Evolutionary conservation across 2,888 invertebrate genomes (phyloP).

Genomic region (Caradrina clavipalpis): DNA sequence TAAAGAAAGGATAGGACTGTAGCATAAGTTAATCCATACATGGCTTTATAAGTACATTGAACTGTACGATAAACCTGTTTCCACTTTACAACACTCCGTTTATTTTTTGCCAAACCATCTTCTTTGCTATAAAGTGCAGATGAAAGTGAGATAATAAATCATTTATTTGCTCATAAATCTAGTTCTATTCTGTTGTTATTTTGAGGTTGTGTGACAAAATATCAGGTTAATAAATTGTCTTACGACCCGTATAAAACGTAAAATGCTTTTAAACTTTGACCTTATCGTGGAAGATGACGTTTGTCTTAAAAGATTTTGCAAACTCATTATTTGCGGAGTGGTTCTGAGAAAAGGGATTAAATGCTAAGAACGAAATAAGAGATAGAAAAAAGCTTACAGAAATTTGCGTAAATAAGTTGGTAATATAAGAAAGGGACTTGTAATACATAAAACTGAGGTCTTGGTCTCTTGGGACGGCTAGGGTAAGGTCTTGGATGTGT

Average conservation of each 20-base stretch:
- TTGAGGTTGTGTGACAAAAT: constrained; percentile 14
- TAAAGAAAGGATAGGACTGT: constrained; percentile 40
- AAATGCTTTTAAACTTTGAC: constrained; percentile 38
- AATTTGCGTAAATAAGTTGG: constrained; percentile 17
- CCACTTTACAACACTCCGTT: constrained; percentile 12
- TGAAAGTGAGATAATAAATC: constrained; percentile 25
- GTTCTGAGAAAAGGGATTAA: constrained; percentile 25
- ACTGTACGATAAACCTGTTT: constrained; percentile 56
- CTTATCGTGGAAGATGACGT: constrained; percentile 32
- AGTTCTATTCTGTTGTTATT: constrained; percentile 1
- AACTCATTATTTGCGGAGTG: constrained; percentile 19
- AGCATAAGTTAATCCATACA: constrained; percentile 46
- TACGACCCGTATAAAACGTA: constrained; percentile 8
- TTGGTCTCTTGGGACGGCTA: constrained; percentile 10
- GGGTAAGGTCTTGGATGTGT: constrained; percentile 32
- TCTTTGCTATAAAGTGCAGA: constrained; percentile 15
- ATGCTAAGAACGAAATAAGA: background rate
- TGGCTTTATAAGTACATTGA: constrained; percentile 53
- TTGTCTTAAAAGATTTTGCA: constrained; percentile 21
- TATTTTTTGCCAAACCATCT: constrained; percentile 43
- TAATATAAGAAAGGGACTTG: constrained; percentile 7
- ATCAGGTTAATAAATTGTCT: constrained; percentile 20
- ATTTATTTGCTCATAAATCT: constrained; percentile 11
- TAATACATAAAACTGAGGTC: constrained; percentile 13
- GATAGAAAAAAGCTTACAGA: constrained; percentile 8